phyloP scores from a whole-genome alignment of 2,113 vertebrate species.

The Archocentrus centrarchus region DNA sequence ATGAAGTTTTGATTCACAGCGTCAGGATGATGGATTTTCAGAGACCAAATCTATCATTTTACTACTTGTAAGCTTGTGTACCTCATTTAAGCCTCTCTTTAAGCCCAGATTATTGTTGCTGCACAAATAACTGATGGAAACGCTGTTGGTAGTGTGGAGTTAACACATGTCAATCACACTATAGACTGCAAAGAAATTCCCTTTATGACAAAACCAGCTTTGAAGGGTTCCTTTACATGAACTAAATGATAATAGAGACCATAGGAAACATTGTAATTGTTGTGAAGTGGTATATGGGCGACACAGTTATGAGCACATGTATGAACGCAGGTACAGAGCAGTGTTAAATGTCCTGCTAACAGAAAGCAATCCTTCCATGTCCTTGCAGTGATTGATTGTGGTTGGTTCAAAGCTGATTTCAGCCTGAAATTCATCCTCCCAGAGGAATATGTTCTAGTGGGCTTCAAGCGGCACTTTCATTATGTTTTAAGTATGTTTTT shows the following conservation, averaged over 20 bases:
- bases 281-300: accelerated
- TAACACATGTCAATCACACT: neutral
- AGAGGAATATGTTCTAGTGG: neutral
- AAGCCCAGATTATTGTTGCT: neutral
- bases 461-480: conserved; percentile 15
- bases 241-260: neutral
- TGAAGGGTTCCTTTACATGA: accelerated
- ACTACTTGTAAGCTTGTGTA: neutral
- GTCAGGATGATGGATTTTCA: neutral
- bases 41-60: conserved; percentile 4
- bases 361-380: conserved; percentile 1
- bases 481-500: neutral
- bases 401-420: neutral
- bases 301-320: neutral
- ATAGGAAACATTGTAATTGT: accelerated
- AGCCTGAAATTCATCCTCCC: neutral
- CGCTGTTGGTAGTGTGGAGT: neutral
- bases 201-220: neutral
- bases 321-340: neutral
- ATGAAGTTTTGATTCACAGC: neutral
- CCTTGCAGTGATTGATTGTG: neutral
- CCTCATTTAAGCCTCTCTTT: neutral
- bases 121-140: neutral
- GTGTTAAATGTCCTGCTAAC: neutral
- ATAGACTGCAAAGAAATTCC: neutral